Percentiles rank a stretch among this genome's conserved stretches.
Conservation (phyloP, 2,113 vertebrate species). For the Phyllostomus discolor region DNA sequence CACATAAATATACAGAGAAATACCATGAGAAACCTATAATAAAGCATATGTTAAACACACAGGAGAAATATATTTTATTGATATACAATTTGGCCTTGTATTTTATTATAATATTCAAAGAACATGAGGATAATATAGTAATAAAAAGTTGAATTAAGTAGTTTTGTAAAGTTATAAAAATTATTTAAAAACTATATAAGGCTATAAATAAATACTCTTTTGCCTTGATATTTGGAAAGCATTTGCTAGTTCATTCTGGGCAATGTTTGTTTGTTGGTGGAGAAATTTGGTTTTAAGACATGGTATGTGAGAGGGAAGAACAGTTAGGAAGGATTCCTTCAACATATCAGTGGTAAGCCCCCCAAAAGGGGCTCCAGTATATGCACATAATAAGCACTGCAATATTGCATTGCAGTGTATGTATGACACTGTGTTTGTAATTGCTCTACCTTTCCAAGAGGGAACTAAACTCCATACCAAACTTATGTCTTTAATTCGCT, state of each 20-base stretch:
- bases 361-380: not conserved
- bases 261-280: not conserved
- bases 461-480: not conserved
- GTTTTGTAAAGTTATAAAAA: constrained; percentile 13
- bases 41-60: constrained; percentile 22
- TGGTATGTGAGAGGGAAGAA: too few species aligned
- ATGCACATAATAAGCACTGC: not conserved
- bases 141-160: constrained; percentile 30
- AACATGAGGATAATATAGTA: not conserved
- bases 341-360: not conserved
- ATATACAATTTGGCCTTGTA: not conserved
- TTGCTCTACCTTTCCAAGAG: not conserved
- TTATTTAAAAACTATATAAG: not conserved
- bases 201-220: not conserved
- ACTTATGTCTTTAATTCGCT: not conserved
- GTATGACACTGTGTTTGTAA: not conserved
- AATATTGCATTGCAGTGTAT: not conserved
- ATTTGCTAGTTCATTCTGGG: not conserved
- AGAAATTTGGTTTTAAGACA: not conserved
- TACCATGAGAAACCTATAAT: not conserved
- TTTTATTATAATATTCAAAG: not conserved
- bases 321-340: not conserved
- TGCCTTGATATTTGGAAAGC: not conserved
- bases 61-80: constrained; percentile 23
- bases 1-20: not conserved